Conservation (phyloP, 1,140 invertebrate genomes). For the Temnothorax nylanderi region DNA sequence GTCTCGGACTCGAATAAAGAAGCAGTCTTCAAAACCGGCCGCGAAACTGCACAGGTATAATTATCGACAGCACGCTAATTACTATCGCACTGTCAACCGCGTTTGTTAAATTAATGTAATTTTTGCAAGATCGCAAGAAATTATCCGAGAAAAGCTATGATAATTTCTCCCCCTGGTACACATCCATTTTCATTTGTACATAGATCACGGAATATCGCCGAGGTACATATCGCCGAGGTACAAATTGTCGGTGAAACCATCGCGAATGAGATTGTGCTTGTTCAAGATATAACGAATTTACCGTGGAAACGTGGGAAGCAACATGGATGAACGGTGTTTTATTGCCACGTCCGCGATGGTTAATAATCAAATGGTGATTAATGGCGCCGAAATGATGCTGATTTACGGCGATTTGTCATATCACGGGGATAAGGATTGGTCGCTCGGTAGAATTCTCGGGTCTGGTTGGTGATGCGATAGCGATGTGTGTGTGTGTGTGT, state of each 20-base stretch:
- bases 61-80: slow-evolving; percentile 4
- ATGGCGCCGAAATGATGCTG: slow-evolving; percentile 60
- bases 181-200: not conserved
- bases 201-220: slow-evolving; percentile 3
- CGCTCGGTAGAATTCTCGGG: slow-evolving; percentile 19
- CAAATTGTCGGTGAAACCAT: slow-evolving; percentile 34
- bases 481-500: not conserved
- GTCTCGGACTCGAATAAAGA: not conserved
- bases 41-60: not conserved
- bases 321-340: slow-evolving; percentile 35
- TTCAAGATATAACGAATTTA: slow-evolving; percentile 40
- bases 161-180: not conserved
- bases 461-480: not conserved
- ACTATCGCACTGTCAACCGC: not conserved
- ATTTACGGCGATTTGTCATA: slow-evolving; percentile 58
- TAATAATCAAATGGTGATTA: slow-evolving; percentile 62
- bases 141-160: not conserved
- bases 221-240: not conserved
- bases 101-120: not conserved
- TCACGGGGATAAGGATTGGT: slow-evolving; percentile 48
- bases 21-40: not conserved
- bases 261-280: slow-evolving; percentile 41
- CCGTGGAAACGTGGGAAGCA: slow-evolving; percentile 55
- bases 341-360: slow-evolving; percentile 29
- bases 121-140: slow-evolving; percentile 5